phyloP scores from a whole-genome alignment of 2,113 vertebrate genomes.

The Paradoxurus hermaphroditus region DNA sequence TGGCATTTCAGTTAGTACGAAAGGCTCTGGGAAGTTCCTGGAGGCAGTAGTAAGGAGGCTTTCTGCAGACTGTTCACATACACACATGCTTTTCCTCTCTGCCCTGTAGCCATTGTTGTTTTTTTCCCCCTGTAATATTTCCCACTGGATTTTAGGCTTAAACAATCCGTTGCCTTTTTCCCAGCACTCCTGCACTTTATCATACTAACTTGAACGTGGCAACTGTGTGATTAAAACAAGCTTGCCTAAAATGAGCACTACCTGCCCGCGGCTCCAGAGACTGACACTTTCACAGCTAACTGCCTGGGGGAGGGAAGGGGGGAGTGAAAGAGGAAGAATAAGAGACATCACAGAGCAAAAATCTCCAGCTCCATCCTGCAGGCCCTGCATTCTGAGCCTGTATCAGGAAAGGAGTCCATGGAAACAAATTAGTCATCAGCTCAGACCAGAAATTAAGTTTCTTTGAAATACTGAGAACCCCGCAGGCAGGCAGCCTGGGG shows the following conservation, averaged over 20 bases:
- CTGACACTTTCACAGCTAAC: constrained; percentile 31
- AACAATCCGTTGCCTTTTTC: constrained; percentile 73
- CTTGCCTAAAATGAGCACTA: constrained; percentile 75
- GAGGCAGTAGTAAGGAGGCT: constrained; percentile 73
- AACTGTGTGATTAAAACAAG: constrained; percentile 86
- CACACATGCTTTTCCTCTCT: constrained; percentile 45
- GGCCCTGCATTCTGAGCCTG: constrained; percentile 56
- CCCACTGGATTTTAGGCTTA: constrained; percentile 80
- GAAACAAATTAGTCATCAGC: neutral
- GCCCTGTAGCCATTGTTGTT: constrained; percentile 41
- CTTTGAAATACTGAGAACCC: constrained; percentile 68
- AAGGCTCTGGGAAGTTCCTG: constrained; percentile 75
- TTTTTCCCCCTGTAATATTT: constrained; percentile 60
- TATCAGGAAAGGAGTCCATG: neutral
- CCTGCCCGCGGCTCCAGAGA: constrained; percentile 74
- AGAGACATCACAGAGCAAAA: constrained; percentile 22
- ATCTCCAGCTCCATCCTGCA: constrained; percentile 72
- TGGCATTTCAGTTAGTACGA: constrained; percentile 79
- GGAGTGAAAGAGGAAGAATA: constrained; percentile 44
- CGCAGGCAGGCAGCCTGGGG: constrained; percentile 73
- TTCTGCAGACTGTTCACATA: constrained; percentile 64
- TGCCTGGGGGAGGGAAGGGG: neutral
- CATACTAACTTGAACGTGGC: constrained; percentile 78
- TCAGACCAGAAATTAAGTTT: constrained; percentile 48
- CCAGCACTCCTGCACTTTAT: constrained; percentile 83